A percentile compares a stretch with the other conserved stretches of the same genome.
Evolutionary conservation across 2,113 vertebrate species (phyloP).

Genomic region (Serinus canaria): DNA sequence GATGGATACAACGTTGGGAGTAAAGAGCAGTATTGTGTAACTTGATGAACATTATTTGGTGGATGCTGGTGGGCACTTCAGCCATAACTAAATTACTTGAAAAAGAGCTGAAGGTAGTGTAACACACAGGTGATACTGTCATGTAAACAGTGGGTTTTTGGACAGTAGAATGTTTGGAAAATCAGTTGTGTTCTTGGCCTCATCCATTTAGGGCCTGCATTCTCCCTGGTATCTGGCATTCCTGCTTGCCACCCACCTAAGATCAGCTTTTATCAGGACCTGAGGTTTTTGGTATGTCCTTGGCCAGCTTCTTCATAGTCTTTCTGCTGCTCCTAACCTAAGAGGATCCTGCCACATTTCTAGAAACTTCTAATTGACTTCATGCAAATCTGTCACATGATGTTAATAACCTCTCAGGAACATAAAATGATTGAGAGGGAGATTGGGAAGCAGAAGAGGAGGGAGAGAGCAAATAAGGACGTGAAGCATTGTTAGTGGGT

Average conservation of each 20-base stretch:
- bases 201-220: background rate
- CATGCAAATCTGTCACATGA: background rate
- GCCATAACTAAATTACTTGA: background rate
- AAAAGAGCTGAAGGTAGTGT: background rate
- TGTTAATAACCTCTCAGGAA: background rate
- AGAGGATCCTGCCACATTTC: background rate
- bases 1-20: background rate
- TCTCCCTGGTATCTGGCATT: background rate
- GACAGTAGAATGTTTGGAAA: background rate
- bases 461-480: constrained; percentile 29
- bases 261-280: background rate
- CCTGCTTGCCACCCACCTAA: background rate
- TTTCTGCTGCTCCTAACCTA: background rate
- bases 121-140: background rate
- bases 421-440: background rate
- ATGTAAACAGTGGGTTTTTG: background rate
- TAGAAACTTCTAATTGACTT: background rate
- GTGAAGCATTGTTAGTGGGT: background rate
- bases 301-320: background rate
- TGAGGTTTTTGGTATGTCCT: background rate
- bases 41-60: background rate
- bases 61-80: background rate
- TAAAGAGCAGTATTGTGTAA: background rate
- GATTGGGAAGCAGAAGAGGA: background rate
- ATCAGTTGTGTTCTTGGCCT: background rate